These are phyloP conservation scores for Oreochromis grahami DNA, from an alignment of 2,797 vertebrate genomes.

Conservation along the genomic window DNA sequence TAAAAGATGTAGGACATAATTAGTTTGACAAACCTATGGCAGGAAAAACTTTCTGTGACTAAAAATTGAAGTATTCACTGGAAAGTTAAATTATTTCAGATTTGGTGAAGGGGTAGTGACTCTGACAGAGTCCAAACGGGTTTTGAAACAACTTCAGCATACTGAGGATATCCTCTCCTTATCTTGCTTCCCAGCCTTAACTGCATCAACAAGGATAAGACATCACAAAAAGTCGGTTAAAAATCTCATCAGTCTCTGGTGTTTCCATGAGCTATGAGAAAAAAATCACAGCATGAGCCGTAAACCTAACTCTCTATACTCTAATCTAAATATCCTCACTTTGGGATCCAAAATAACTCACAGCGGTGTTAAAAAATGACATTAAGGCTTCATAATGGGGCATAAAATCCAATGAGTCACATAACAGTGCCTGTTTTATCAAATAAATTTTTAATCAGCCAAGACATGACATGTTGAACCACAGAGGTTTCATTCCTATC, in stretches of 20 bases:
- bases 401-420: neutral
- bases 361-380: neutral
- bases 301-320: neutral
- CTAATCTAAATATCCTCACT: neutral
- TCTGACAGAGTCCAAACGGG: neutral
- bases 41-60: neutral
- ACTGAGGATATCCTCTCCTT: neutral
- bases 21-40: neutral
- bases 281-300: neutral
- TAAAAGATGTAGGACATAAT: neutral
- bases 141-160: neutral
- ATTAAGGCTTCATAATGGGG: neutral
- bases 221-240: neutral
- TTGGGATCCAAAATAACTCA: neutral
- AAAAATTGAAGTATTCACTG: neutral
- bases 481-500: neutral
- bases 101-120: neutral
- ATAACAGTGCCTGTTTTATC: neutral
- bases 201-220: no score
- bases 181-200: neutral
- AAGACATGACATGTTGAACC: neutral
- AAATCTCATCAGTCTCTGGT: neutral
- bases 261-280: neutral
- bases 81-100: neutral
- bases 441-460: neutral